Evolutionary conservation across 35 echinoderm and acorn worm species (phyloP), one percentile per base, ranked within the genome.

Genomic region (Antedon bifida): DNA sequence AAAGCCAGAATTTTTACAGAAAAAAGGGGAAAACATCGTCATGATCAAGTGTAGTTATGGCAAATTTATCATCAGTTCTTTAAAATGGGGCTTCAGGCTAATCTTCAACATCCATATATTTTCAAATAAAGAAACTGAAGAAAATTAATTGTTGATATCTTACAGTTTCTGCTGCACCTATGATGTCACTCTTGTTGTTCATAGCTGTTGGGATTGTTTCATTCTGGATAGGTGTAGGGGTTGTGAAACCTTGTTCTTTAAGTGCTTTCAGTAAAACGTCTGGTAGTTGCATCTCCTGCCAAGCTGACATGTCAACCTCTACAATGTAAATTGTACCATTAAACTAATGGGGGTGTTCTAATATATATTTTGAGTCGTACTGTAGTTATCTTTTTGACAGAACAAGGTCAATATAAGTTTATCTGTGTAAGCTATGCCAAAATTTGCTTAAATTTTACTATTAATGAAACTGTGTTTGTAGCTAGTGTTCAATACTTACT

Each of bases 141-240:
- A 30, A n/a, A n/a, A n/a, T n/a, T n/a, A n/a, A n/a, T n/a, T n/a
- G n/a, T n/a, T n/a, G n/a, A n/a, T n/a, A 19, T 81, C 84, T 84
- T 79, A 99, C 95, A 17, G 95, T 99, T 81, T 99, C 95, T 34
- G 95, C 94, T 44, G 88, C 91, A 45, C 95, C 95, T 21, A 92
- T 79, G 29, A 99, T 88, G 46, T 99, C 95, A 36, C 77, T 90
- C 31, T 78, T 39, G 0, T 86, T 77, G 31, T 90, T 46, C 32
- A 99, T 99, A 35, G 94, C 95, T 46, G 91, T 12, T 35, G 82
- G 81, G 34, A 99, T 82, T 21, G 88, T 90, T 35, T 78, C 56
- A 16, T 56, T 34, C 36, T 99, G 95, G 46, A 93, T 99, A 0
- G 87, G 87, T 0, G 95, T 93, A 30, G 95, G 95, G 32, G 74